phyloP scores from a whole-genome alignment of 2,113 vertebrate species.

The Oenanthe oenanthe region DNA sequence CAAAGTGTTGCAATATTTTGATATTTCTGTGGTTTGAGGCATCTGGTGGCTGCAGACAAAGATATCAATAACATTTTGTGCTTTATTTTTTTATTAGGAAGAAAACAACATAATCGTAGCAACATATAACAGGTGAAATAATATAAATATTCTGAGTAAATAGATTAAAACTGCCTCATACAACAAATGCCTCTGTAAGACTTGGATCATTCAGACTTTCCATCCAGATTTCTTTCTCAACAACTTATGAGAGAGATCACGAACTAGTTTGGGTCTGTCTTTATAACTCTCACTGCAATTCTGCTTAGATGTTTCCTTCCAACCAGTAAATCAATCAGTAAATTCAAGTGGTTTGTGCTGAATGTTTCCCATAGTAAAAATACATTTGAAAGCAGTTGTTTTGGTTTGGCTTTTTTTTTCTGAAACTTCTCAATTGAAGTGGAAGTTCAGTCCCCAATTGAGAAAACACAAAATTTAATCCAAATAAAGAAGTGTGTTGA shows the following conservation, averaged over 20 bases:
- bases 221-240: background rate
- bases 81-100: background rate
- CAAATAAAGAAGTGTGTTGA: background rate
- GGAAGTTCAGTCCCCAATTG: background rate
- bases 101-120: background rate
- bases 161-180: background rate
- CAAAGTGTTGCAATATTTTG: background rate
- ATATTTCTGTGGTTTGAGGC: background rate
- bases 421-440: background rate
- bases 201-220: background rate
- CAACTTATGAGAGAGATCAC: background rate
- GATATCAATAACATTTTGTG: background rate
- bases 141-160: background rate
- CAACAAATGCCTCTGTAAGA: background rate
- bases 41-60: background rate
- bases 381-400: background rate
- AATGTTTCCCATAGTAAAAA: background rate
- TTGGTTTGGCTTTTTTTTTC: background rate
- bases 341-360: background rate
- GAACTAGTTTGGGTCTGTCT: background rate
- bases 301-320: background rate
- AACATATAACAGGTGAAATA: background rate
- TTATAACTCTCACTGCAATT: background rate
- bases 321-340: background rate
- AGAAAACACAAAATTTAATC: background rate